A percentile compares a stretch with the other conserved stretches of the same genome.
phyloP scores from a whole-genome alignment of 2,113 vertebrate genomes.

The Tragulus kanchil region DNA sequence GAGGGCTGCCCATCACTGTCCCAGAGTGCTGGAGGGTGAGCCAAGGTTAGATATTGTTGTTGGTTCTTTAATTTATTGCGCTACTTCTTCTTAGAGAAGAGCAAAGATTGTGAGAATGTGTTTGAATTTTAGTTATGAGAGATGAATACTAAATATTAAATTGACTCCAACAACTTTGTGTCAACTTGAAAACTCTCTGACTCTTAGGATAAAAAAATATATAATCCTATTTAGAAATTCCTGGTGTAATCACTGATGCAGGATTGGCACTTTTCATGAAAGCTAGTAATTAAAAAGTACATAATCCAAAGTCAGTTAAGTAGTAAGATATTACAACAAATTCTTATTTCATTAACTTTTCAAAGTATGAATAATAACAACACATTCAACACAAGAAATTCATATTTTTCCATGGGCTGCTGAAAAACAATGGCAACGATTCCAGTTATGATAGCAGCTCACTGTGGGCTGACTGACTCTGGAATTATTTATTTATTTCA shows the following conservation, averaged over 20 bases:
- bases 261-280: conserved; percentile 19
- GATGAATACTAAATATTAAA: conserved; percentile 36
- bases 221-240: conserved; percentile 77
- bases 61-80: background rate
- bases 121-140: conserved; percentile 39
- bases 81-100: conserved; percentile 32
- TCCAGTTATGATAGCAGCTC: background rate
- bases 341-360: conserved; percentile 70
- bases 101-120: background rate
- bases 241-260: conserved; percentile 1
- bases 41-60: background rate
- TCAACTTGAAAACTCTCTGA: conserved; percentile 59
- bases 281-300: conserved; percentile 70
- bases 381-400: background rate
- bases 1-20: background rate
- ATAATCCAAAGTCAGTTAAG: conserved; percentile 71
- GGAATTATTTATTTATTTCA: conserved; percentile 27
- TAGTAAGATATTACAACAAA: conserved; percentile 31
- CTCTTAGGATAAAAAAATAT: conserved; percentile 45
- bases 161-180: conserved; percentile 28
- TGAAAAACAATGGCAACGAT: conserved; percentile 3
- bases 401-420: conserved; percentile 46
- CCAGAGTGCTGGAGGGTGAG: background rate
- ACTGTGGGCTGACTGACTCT: background rate
- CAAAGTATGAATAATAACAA: conserved; percentile 31